Conservation (phyloP, 2,888 invertebrate genomes). For the Andrena bucephala region DNA sequence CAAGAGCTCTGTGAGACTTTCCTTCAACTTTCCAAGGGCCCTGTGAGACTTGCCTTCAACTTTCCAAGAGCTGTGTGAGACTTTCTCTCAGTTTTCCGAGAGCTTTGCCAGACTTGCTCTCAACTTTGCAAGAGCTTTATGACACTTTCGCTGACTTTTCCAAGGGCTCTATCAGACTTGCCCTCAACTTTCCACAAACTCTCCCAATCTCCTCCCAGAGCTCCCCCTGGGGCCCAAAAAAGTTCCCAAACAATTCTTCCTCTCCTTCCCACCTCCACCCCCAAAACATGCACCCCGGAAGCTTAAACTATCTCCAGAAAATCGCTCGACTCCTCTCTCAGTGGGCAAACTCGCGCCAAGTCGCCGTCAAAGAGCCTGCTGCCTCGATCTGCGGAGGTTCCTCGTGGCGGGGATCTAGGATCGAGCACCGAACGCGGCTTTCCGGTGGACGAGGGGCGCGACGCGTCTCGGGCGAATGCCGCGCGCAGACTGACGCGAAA, state of each 20-base stretch:
- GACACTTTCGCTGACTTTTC: background rate
- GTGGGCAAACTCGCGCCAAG: background rate
- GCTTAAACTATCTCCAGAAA: background rate
- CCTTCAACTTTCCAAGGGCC: too few relatives aligned
- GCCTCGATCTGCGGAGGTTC: background rate
- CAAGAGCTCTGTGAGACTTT: background rate
- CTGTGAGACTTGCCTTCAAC: too few relatives aligned
- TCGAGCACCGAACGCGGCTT: background rate
- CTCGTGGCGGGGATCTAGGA: background rate
- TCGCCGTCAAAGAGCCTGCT: background rate
- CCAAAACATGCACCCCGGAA: background rate
- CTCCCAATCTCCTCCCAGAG: background rate
- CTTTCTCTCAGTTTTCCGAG: too few relatives aligned
- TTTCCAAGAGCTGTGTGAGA: too few relatives aligned
- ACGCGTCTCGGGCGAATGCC: constrained; percentile 77
- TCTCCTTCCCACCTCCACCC: too few relatives aligned
- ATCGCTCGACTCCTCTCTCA: background rate
- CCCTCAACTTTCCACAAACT: background rate
- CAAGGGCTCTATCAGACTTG: background rate
- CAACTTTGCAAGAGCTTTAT: background rate
- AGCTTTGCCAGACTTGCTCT: background rate
- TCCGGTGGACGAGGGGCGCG: constrained; percentile 55
- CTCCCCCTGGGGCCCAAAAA: too few relatives aligned
- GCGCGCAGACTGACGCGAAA: constrained; percentile 78
- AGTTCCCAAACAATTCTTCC: too few relatives aligned